phyloP scores from a whole-genome alignment of 2,888 invertebrate genomes.

The Tetheella fluctuosa region DNA sequence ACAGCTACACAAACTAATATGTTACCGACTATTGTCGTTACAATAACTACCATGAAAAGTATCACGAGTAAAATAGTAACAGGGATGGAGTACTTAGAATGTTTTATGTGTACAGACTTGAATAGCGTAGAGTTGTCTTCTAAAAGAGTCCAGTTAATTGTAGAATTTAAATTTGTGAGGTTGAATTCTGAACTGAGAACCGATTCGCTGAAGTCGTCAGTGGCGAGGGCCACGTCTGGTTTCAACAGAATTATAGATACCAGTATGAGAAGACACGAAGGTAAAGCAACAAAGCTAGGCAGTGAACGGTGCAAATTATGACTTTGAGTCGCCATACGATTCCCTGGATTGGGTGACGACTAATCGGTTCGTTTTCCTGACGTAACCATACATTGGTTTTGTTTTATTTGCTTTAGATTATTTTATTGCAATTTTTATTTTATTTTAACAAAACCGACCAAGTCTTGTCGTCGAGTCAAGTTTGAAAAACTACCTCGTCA shows the following conservation, averaged over 20 bases:
- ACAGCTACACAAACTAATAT: slow-evolving; percentile 97
- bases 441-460: slow-evolving; percentile 25
- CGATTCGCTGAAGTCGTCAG: slow-evolving; percentile 60
- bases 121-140: slow-evolving; percentile 59
- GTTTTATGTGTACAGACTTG: slow-evolving; percentile 62
- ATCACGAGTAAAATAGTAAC: slow-evolving; percentile 88
- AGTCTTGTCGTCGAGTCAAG: slow-evolving; percentile 59
- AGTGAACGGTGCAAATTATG: slow-evolving; percentile 74
- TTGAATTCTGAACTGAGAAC: slow-evolving; percentile 52
- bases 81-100: slow-evolving; percentile 72
- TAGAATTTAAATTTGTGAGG: slow-evolving; percentile 58
- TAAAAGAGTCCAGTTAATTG: slow-evolving; percentile 65
- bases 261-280: slow-evolving; percentile 81
- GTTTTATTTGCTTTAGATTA: slow-evolving; percentile 39
- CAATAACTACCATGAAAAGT: slow-evolving; percentile 89
- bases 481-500: slow-evolving; percentile 73
- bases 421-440: slow-evolving; percentile 29
- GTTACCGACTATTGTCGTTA: slow-evolving; percentile 94
- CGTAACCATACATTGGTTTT: slow-evolving; percentile 80
- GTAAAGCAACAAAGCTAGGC: slow-evolving; percentile 83
- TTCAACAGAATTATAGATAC: slow-evolving; percentile 66
- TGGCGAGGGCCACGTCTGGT: slow-evolving; percentile 56
- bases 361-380: slow-evolving; percentile 61
- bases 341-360: slow-evolving; percentile 73
- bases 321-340: slow-evolving; percentile 82